phyloP scores from a whole-genome alignment of 1,140 invertebrate species.

The Nebria ingens region DNA sequence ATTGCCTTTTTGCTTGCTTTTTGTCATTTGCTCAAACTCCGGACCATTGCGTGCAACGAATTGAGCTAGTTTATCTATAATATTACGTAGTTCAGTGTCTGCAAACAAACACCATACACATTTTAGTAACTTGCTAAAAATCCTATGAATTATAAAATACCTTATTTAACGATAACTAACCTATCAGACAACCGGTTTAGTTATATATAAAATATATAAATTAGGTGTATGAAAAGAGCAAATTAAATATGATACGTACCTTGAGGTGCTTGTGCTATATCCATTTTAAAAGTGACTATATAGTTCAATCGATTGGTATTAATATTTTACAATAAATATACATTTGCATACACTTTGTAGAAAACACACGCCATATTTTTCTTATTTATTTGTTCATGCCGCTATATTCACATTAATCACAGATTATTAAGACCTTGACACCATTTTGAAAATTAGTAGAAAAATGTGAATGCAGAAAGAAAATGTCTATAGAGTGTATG shows the following conservation, averaged over 20 bases:
- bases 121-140: constrained; percentile 9
- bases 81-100: constrained; percentile 89
- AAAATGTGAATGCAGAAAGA: too few relatives aligned
- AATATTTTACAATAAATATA: neutral
- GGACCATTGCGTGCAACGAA: constrained; percentile 98
- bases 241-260: constrained; percentile 23
- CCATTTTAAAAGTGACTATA: constrained; percentile 29
- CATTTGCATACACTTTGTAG: neutral
- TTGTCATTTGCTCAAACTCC: constrained; percentile 96
- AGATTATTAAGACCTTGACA: too few relatives aligned
- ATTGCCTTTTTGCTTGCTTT: constrained; percentile 95
- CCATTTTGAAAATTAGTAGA: too few relatives aligned
- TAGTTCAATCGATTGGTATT: neutral
- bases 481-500: too few relatives aligned
- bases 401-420: neutral
- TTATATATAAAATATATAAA: constrained; percentile 15
- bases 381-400: neutral
- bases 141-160: constrained; percentile 14
- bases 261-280: constrained; percentile 36
- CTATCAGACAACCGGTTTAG: constrained; percentile 7
- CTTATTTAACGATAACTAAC: constrained; percentile 1
- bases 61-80: constrained; percentile 96
- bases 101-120: constrained; percentile 21
- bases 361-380: neutral
- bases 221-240: neutral